phyloP scores from a whole-genome alignment of 2,113 vertebrate genomes.

The Tragelaphus imberbis region DNA sequence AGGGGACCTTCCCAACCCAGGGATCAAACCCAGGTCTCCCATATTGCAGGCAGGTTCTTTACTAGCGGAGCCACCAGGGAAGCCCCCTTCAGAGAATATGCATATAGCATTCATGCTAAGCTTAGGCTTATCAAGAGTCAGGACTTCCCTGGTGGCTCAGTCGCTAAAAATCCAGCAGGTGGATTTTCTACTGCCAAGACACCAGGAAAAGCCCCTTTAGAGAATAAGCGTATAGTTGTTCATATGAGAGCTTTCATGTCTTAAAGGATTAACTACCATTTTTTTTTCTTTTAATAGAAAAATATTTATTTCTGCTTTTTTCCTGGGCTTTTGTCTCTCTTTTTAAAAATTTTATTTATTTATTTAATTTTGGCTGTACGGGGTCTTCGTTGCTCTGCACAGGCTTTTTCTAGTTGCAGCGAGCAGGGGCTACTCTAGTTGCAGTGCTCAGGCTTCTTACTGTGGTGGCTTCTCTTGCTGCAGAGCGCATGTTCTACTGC shows the following conservation, averaged over 20 bases:
- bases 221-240: not conserved
- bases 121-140: not conserved
- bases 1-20: not conserved
- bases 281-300: slow-evolving; percentile 27
- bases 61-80: not conserved
- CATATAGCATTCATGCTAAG: not conserved
- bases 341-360: not conserved
- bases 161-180: not conserved
- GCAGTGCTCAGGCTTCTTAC: not conserved
- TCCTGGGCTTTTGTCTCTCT: not conserved
- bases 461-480: not conserved
- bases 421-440: not conserved
- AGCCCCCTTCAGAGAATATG: not conserved
- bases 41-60: not conserved
- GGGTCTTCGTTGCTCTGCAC: not conserved
- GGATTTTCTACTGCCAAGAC: not conserved
- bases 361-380: not conserved
- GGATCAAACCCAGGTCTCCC: not conserved
- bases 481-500: not conserved
- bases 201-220: not conserved
- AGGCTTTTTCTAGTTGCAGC: not conserved
- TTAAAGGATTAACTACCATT: slow-evolving; percentile 6
- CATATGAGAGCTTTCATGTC: not conserved
- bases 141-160: not conserved
- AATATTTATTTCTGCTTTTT: slow-evolving; percentile 20